Percentiles rank a stretch among this genome's conserved stretches.
phyloP scores from a whole-genome alignment of 1,140 invertebrate genomes.

The Papilio glaucus region DNA sequence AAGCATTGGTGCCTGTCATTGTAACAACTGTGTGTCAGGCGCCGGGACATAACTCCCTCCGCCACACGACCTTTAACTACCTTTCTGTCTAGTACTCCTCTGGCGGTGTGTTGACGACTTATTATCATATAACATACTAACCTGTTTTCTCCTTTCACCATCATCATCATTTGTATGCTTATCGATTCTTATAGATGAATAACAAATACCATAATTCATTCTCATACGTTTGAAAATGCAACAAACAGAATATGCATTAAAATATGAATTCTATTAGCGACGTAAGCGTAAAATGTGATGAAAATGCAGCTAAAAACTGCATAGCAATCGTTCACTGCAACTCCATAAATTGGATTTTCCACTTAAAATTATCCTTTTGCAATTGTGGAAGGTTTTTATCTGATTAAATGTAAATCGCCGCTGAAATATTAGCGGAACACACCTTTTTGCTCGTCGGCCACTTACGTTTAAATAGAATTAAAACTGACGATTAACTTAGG shows the following conservation, averaged over 20 bases:
- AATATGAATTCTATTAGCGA: constrained; percentile 27
- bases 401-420: constrained; percentile 35
- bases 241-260: constrained; percentile 5
- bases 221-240: neutral
- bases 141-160: too few relatives aligned
- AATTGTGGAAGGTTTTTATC: constrained; percentile 37
- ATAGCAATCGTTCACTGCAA: constrained; percentile 44
- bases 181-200: too few relatives aligned
- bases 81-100: too few relatives aligned
- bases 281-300: constrained; percentile 36
- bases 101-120: too few relatives aligned
- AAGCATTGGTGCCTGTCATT: too few relatives aligned
- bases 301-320: constrained; percentile 44
- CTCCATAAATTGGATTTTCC: constrained; percentile 40
- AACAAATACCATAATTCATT: too few relatives aligned
- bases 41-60: too few relatives aligned
- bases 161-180: neutral
- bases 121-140: too few relatives aligned
- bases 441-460: constrained; percentile 16
- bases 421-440: constrained; percentile 27
- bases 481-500: neutral
- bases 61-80: too few relatives aligned
- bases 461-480: constrained; percentile 16
- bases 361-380: constrained; percentile 44
- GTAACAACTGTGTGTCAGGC: too few relatives aligned